These are phyloP conservation scores for Pygoscelis antarcticus DNA, from an alignment of 2,113 vertebrate genomes.

Conservation along the genomic window DNA sequence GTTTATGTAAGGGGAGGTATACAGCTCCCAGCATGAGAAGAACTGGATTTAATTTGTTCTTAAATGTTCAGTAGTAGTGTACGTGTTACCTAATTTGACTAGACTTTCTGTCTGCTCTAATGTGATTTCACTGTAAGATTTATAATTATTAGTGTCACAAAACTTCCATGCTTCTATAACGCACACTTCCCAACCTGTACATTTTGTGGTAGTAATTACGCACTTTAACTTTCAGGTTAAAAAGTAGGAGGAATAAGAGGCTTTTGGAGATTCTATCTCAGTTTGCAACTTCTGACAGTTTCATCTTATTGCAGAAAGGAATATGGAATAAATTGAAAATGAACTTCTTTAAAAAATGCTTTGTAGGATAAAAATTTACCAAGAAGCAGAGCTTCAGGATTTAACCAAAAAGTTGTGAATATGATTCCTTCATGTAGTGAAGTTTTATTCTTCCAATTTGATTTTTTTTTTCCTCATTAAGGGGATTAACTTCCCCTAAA, in stretches of 20 bases:
- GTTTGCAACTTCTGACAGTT: neutral
- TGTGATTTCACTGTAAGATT: neutral
- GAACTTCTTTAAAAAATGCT: neutral
- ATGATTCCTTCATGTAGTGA: fast-evolving
- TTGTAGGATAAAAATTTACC: neutral
- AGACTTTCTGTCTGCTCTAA: neutral
- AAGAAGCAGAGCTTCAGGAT: neutral
- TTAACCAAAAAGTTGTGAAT: neutral
- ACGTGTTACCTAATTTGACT: neutral
- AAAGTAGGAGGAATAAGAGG: neutral
- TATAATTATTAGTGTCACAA: neutral
- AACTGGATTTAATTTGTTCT: neutral
- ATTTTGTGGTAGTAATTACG: neutral
- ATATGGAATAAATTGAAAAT: neutral
- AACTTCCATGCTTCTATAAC: fast-evolving
- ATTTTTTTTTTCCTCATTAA: neutral
- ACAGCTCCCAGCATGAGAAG: neutral
- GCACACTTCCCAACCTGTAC: neutral
- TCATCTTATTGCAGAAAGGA: neutral
- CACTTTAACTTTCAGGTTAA: neutral
- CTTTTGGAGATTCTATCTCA: neutral
- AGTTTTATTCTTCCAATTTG: neutral
- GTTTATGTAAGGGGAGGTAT: neutral
- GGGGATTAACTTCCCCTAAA: neutral
- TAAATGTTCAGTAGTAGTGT: neutral